Evolutionary conservation across 2,888 invertebrate species (phyloP).

Genomic region (Isoperla grammatica): DNA sequence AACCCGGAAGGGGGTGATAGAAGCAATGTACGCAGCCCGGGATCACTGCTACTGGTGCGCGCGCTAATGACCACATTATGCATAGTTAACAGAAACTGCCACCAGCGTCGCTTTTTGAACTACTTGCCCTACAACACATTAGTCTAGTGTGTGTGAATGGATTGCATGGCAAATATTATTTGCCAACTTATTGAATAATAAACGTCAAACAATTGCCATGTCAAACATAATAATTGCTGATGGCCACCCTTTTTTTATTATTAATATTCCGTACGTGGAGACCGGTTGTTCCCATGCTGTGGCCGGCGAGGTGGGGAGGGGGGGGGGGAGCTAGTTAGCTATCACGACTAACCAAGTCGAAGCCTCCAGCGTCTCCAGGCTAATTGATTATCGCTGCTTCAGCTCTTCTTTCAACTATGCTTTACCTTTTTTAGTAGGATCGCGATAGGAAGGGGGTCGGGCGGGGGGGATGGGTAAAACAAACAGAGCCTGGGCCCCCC

Average conservation of each 20-base stretch:
- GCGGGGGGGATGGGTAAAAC: conserved; percentile 27
- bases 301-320: background rate
- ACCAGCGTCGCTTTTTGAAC: too few species aligned
- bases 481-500: conserved; percentile 28
- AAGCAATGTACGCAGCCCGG: too few species aligned
- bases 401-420: conserved; percentile 20
- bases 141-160: background rate
- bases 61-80: too few species aligned
- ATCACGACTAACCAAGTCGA: conserved; percentile 11
- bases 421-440: conserved; percentile 17
- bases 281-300: conserved; percentile 10
- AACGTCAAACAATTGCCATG: conserved; percentile 14
- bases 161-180: conserved; percentile 3
- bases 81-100: too few species aligned
- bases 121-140: background rate
- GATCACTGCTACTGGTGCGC: too few species aligned
- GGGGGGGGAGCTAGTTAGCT: background rate
- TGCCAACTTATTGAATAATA: conserved; percentile 16
- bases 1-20: too few species aligned
- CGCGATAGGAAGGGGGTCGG: background rate
- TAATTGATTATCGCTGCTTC: conserved; percentile 24
- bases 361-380: conserved; percentile 6
- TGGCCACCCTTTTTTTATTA: background rate
- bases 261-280: background rate
- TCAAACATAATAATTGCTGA: conserved; percentile 17